Conservation (phyloP, 92 coral and sea anemone species). For the Phenganax marumi region DNA sequence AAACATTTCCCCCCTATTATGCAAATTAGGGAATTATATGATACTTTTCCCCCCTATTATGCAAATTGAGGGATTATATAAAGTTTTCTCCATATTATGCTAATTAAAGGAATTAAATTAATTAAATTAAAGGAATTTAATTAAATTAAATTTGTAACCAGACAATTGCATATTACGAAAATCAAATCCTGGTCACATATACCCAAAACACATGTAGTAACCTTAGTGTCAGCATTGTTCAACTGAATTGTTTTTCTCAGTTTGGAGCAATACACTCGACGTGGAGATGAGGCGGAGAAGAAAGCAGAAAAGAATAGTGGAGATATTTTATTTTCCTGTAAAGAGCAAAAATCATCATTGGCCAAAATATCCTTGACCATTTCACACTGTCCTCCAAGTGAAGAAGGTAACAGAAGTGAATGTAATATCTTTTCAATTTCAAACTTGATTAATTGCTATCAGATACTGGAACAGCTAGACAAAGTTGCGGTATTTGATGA, state of each 20-base stretch:
- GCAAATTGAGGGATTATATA: too few relatives aligned
- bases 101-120: too few relatives aligned
- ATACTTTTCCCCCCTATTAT: too few relatives aligned
- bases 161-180: too few relatives aligned
- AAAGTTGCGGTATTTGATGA: background rate
- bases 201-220: background rate
- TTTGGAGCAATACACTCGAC: constrained; percentile 1
- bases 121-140: too few relatives aligned
- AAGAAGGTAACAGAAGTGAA: constrained; percentile 49
- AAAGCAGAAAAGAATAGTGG: background rate
- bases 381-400: constrained; percentile 48
- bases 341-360: constrained; percentile 14
- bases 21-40: too few relatives aligned
- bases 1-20: too few relatives aligned
- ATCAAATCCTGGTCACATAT: background rate
- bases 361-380: background rate
- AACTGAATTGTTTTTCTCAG: background rate
- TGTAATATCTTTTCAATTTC: background rate
- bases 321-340: background rate
- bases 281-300: background rate
- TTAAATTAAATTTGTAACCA: too few relatives aligned
- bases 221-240: background rate
- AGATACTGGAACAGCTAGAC: background rate
- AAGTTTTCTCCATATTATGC: too few relatives aligned
- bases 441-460: background rate